Evolutionary conservation across 2,113 vertebrate genomes (phyloP).

Genomic region (Circaetus cinerascens): DNA sequence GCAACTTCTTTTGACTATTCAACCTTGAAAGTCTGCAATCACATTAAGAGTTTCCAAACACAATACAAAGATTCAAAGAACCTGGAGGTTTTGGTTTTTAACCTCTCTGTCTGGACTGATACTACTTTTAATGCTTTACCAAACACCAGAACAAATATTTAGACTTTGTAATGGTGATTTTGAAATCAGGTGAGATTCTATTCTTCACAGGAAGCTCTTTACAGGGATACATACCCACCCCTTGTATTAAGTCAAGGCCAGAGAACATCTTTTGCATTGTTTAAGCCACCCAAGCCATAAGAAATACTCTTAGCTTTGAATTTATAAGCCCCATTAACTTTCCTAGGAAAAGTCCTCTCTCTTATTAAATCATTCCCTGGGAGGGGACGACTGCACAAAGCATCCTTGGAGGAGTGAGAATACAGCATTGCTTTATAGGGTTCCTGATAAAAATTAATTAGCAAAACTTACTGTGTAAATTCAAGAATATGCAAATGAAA

Average conservation of each 20-base stretch:
- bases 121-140: background rate
- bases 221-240: background rate
- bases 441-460: conserved; percentile 52
- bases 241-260: background rate
- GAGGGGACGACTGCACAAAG: background rate
- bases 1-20: background rate
- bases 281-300: background rate
- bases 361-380: conserved; percentile 35
- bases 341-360: background rate
- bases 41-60: background rate
- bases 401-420: background rate
- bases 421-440: background rate
- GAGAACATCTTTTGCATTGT: background rate
- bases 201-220: background rate
- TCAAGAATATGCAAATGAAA: conserved; percentile 43
- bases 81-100: background rate
- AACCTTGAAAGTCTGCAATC: background rate
- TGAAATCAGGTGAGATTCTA: background rate
- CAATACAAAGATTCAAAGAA: background rate
- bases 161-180: background rate
- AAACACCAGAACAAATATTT: background rate
- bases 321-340: conserved; percentile 30
- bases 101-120: background rate
- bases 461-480: conserved; percentile 11
- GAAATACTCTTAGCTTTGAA: background rate